phyloP scores from a whole-genome alignment of 2,113 vertebrate species.

The Microtus pennsylvanicus region DNA sequence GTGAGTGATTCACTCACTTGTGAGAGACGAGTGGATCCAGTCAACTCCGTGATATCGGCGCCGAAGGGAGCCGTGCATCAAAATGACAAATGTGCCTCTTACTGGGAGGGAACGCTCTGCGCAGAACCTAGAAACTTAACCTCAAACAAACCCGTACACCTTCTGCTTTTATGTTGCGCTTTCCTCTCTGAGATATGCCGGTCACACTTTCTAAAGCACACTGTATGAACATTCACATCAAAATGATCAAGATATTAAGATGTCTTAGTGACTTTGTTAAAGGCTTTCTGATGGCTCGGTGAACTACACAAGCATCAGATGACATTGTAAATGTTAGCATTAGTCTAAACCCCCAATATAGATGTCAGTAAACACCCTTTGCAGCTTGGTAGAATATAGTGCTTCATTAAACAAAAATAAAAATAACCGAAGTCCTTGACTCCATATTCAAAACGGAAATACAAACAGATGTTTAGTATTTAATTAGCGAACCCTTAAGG shows the following conservation, averaged over 20 bases:
- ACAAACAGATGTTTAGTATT: not conserved
- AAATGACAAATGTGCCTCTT: not conserved
- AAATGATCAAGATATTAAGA: slow-evolving; percentile 77
- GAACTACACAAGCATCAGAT: slow-evolving; percentile 65
- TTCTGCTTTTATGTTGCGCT: not conserved
- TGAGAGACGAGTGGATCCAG: not conserved
- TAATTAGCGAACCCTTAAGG: not conserved
- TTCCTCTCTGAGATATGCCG: slow-evolving; percentile 1
- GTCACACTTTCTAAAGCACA: slow-evolving; percentile 40
- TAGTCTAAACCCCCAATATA: slow-evolving; percentile 73
- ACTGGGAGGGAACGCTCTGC: slow-evolving; percentile 47
- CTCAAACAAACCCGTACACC: slow-evolving; percentile 12
- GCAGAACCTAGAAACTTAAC: not conserved
- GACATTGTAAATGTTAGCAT: slow-evolving; percentile 59
- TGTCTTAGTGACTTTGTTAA: slow-evolving; percentile 73
- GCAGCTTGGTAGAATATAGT: not conserved
- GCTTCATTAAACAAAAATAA: not conserved
- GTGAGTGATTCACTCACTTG: slow-evolving; percentile 3
- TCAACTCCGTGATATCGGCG: not conserved
- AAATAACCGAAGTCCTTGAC: not conserved
- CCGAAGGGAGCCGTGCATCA: not conserved
- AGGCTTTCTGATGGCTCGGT: slow-evolving; percentile 67
- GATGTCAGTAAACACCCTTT: slow-evolving; percentile 49
- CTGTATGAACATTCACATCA: slow-evolving; percentile 69
- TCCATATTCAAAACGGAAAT: not conserved